Percentiles rank a stretch among this genome's conserved stretches.
Evolutionary conservation across 2,888 invertebrate species (phyloP).

Genomic region (Drosophila melanosoma): DNA sequence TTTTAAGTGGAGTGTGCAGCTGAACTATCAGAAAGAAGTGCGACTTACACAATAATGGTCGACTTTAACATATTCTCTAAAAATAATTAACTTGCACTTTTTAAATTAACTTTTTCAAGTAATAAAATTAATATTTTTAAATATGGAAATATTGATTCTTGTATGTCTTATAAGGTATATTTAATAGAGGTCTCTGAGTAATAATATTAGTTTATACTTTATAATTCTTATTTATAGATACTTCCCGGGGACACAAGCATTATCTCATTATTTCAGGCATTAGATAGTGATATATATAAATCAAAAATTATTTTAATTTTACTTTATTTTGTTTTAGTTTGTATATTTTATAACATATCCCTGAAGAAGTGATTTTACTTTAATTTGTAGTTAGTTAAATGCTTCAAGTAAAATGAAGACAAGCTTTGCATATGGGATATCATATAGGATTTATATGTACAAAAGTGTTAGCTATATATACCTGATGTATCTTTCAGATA

Average conservation of each 20-base stretch:
- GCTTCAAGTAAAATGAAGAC: not conserved
- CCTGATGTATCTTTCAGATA: slow-evolving; percentile 1
- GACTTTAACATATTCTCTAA: slow-evolving; percentile 14
- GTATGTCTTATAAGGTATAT: not conserved
- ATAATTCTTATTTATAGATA: not conserved
- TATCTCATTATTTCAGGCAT: not conserved
- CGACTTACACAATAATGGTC: not conserved
- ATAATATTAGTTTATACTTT: not conserved
- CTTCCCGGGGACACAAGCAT: not conserved
- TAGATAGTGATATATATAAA: not conserved
- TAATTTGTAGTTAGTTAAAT: not conserved
- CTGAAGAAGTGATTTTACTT: too few relatives aligned
- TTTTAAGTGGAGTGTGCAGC: slow-evolving; percentile 74
- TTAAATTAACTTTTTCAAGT: not conserved
- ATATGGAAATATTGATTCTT: not conserved
- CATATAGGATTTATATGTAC: not conserved
- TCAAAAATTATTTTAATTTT: too few relatives aligned
- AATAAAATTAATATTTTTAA: not conserved
- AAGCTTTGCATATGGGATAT: not conserved
- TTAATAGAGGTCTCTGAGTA: not conserved
- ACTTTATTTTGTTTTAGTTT: too few relatives aligned
- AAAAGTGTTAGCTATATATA: not conserved
- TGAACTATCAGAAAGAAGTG: slow-evolving; percentile 35
- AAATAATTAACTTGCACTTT: not conserved
- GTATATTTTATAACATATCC: too few relatives aligned